These are phyloP conservation scores for Tragopan temminckii DNA, from an alignment of 2,797 vertebrate species.

Conservation along the genomic window DNA sequence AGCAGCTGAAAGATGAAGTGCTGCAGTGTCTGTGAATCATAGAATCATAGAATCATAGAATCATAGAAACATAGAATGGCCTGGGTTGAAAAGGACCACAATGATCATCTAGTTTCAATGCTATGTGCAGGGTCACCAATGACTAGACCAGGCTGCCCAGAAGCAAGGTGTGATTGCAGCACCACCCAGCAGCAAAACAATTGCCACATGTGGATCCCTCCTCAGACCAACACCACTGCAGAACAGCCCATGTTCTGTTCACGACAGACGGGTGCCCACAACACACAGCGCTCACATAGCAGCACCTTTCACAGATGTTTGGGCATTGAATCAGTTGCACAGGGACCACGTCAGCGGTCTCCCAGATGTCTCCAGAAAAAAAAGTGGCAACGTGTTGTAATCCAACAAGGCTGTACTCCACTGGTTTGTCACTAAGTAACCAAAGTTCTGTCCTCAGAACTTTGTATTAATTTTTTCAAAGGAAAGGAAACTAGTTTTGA, in stretches of 20 bases:
- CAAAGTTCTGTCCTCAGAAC: not conserved
- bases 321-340: not conserved
- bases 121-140: too few relatives aligned
- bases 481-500: not conserved
- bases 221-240: not conserved
- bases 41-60: too few relatives aligned
- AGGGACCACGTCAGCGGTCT: not conserved
- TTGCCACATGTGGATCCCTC: not conserved
- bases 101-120: too few relatives aligned
- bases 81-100: too few relatives aligned
- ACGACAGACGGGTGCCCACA: rapidly evolving
- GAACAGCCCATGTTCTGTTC: not conserved
- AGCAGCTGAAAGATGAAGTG: not conserved
- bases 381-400: rapidly evolving
- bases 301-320: not conserved
- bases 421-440: not conserved
- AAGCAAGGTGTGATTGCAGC: not conserved
- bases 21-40: not conserved
- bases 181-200: not conserved
- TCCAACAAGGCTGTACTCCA: not conserved
- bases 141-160: not conserved
- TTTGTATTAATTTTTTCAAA: not conserved
- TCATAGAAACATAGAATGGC: too few relatives aligned
- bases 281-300: not conserved
- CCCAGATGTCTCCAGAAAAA: not conserved